Conservation (phyloP, 2,888 invertebrate genomes). For the Aproaerema taeniolella region DNA sequence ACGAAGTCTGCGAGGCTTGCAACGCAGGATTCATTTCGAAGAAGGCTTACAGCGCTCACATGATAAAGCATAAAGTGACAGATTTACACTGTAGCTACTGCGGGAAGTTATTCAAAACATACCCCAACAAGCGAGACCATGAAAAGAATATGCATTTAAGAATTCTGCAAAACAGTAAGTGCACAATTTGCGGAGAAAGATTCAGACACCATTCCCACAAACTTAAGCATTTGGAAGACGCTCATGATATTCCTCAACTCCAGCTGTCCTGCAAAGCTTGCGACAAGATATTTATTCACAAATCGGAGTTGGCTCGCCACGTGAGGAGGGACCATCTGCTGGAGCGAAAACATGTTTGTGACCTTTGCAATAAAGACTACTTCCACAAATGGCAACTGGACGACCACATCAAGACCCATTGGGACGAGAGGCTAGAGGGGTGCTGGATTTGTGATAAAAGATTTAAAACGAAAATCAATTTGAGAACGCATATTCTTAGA, state of each 20-base stretch:
- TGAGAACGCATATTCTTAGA: too few species aligned
- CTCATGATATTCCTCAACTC: background rate
- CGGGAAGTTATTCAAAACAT: constrained; percentile 41
- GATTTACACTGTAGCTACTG: constrained; percentile 39
- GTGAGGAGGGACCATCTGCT: constrained; percentile 23
- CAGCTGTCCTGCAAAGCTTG: background rate
- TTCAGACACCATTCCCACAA: background rate
- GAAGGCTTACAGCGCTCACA: constrained; percentile 25
- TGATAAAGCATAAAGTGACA: constrained; percentile 22
- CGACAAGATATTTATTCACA: background rate
- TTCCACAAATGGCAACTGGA: too few species aligned
- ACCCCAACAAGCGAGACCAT: background rate
- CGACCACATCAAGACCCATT: too few species aligned
- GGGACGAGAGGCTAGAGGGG: too few species aligned
- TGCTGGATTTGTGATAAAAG: too few species aligned
- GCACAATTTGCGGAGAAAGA: constrained; percentile 11
- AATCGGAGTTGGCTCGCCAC: constrained; percentile 13
- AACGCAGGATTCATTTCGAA: constrained; percentile 38
- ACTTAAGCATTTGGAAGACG: background rate
- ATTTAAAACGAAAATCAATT: too few species aligned
- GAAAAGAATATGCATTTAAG: constrained; percentile 11
- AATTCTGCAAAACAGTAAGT: constrained; percentile 29
- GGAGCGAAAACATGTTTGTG: constrained; percentile 21
- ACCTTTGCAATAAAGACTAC: too few species aligned
- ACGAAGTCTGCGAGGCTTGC: constrained; percentile 39